Conservation (phyloP, 2,888 invertebrate species). For the Epirrhoe alternata region DNA sequence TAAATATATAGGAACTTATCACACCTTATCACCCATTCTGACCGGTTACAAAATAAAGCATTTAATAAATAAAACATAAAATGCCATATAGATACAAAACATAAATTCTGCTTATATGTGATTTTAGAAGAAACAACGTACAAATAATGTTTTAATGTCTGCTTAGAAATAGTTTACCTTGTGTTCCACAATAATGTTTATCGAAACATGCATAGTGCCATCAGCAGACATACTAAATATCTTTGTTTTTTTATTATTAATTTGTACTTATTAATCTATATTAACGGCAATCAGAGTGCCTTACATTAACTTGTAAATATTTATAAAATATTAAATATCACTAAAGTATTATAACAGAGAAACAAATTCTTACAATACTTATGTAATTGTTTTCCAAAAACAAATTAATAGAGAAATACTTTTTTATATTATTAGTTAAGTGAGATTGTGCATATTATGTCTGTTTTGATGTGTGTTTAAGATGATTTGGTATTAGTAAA, state of each 20-base stretch:
- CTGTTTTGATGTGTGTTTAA: slow-evolving; percentile 84
- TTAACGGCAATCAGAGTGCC: slow-evolving; percentile 78
- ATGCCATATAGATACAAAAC: slow-evolving; percentile 57
- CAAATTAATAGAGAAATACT: slow-evolving; percentile 66
- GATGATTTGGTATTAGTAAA: slow-evolving; percentile 85
- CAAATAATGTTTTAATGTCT: slow-evolving; percentile 74
- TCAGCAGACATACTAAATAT: slow-evolving; percentile 74
- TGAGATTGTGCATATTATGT: slow-evolving; percentile 85
- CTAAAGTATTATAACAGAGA: slow-evolving; percentile 70
- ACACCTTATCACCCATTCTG: not conserved
- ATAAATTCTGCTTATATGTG: slow-evolving; percentile 55
- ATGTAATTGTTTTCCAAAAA: slow-evolving; percentile 79
- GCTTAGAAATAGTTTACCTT: slow-evolving; percentile 72
- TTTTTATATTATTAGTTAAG: slow-evolving; percentile 77
- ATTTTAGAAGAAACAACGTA: slow-evolving; percentile 72
- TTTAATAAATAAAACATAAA: slow-evolving; percentile 51
- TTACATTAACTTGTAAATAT: slow-evolving; percentile 81
- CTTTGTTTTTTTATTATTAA: slow-evolving; percentile 70
- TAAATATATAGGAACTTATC: too few species aligned
- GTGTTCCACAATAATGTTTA: slow-evolving; percentile 70
- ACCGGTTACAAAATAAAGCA: slow-evolving; percentile 52
- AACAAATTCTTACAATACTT: slow-evolving; percentile 67
- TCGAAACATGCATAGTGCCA: slow-evolving; percentile 81
- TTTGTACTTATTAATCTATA: slow-evolving; percentile 76
- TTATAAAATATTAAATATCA: slow-evolving; percentile 53